phyloP scores from a whole-genome alignment of 2,113 vertebrate species.

The Gallinago undulata region DNA sequence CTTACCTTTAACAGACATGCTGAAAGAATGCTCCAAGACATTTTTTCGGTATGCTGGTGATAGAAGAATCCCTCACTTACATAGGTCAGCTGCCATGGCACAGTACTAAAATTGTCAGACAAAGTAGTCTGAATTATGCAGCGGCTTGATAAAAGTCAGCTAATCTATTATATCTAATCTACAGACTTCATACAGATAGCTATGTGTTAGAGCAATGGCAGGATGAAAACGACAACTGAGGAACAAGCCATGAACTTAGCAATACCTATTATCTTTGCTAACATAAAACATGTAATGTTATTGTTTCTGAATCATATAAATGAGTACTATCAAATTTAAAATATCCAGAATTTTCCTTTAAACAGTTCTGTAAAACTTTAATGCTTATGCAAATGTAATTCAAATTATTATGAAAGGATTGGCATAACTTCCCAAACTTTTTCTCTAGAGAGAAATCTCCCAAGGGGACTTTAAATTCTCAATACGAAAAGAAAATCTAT shows the following conservation, averaged over 20 bases:
- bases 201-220: not conserved
- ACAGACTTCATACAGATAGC: not conserved
- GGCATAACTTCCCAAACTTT: not conserved
- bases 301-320: not conserved
- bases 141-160: slow-evolving; percentile 59
- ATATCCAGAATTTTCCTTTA: not conserved
- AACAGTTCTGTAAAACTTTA: not conserved
- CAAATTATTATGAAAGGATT: not conserved
- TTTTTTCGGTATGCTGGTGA: slow-evolving; percentile 1
- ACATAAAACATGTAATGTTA: not conserved
- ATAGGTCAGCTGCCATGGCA: slow-evolving; percentile 19
- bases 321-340: not conserved
- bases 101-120: slow-evolving; percentile 31
- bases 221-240: not conserved
- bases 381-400: not conserved
- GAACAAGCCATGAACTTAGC: not conserved
- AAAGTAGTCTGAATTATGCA: slow-evolving; percentile 44
- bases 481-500: not conserved
- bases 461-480: not conserved
- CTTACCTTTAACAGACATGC: slow-evolving; percentile 26
- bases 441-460: not conserved
- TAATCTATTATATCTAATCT: slow-evolving; percentile 57
- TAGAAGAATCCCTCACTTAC: slow-evolving; percentile 16
- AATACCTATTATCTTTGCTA: not conserved
- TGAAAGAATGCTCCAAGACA: slow-evolving; percentile 14